A percentile compares a stretch with the other conserved stretches of the same genome.
Evolutionary conservation across 2,797 vertebrate species (phyloP).

Genomic region (Typhlichthys subterraneus): DNA sequence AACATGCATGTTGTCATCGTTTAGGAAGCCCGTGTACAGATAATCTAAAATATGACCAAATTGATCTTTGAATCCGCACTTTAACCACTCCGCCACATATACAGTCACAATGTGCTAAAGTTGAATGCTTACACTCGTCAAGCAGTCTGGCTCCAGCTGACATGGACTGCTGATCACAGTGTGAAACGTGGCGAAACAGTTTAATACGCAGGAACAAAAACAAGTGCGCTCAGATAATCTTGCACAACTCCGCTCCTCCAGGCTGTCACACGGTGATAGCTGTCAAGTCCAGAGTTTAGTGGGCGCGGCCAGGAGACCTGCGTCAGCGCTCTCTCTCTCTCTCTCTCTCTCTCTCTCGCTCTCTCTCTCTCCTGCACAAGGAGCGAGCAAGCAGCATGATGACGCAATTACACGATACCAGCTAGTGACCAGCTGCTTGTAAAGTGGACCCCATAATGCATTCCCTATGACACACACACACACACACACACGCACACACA

Average conservation of each 20-base stretch:
- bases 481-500: conserved; percentile 5
- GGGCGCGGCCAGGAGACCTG: neutral
- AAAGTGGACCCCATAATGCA: conserved; percentile 37
- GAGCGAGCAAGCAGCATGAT: too few species aligned
- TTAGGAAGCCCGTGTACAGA: conserved; percentile 16
- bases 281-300: conserved; percentile 12
- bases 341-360: conserved; percentile 8
- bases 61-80: conserved; percentile 1
- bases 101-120: too few species aligned
- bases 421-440: conserved; percentile 43
- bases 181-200: neutral
- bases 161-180: neutral
- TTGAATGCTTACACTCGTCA: too few species aligned
- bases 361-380: neutral
- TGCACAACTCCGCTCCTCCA: conserved; percentile 18
- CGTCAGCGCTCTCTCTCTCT: conserved; percentile 15
- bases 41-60: conserved; percentile 1
- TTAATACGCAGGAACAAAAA: neutral
- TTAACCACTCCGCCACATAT: too few species aligned
- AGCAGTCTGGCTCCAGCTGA: too few species aligned
- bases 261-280: conserved; percentile 4
- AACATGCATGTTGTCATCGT: neutral
- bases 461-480: conserved; percentile 17
- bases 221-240: neutral
- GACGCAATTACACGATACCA: too few species aligned